Base-by-base conservation (phyloP, 1,140 invertebrate genomes). In the Uloborus diversus region DNA sequence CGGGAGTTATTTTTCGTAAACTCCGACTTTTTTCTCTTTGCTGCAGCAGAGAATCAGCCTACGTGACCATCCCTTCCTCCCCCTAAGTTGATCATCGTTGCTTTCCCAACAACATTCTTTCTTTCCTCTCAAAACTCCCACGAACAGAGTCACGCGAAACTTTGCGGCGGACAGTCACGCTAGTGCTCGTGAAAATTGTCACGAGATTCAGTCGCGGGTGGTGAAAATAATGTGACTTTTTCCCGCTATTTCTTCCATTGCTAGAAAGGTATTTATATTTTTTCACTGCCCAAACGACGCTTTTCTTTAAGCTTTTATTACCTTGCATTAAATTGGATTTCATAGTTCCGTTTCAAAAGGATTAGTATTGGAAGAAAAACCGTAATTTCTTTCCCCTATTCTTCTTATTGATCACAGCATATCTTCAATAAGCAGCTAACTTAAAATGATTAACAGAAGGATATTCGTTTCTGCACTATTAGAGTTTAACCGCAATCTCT, bases 281-380 rank as follows among this genome's bases (percentile, higher is more conserved):
- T 66, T 49, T 4, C 5, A 32, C 35, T n/a, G n/a, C n/a, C n/a
- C n/a, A n/a, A n/a, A n/a, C n/a, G n/a, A n/a, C 27, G 42, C 35
- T 30, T 20, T 27, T 56, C 7, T 5, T 13, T 9, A n/a, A 53
- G 65, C 33, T 70, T 68, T 68, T 70, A 70, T 70, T 57, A 57
- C 68, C 33, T 57, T 35, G 51, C 53, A 57, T 70, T 70, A 70
- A 70, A 70, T 70, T 33, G 53, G 51, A 70, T 70, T 70, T 62
- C 4, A 13, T 13, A 20, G 20, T 62, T 28, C 59, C 5, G 14
- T 14, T 42, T 42, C 9, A 13, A 9, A 17, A 42, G 2, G 17
- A 42, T 9, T n/a, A 13, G 37, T 42, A 42, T 42, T 1, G 37
- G 37, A 42, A 42, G 17, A 42, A 17, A 42, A 13, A 42, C n/a